A percentile compares a stretch with the other conserved stretches of the same genome.
These are phyloP conservation scores for Galaxea fascicularis DNA, from an alignment of 92 coral and sea anemone species.

Conservation along the genomic window DNA sequence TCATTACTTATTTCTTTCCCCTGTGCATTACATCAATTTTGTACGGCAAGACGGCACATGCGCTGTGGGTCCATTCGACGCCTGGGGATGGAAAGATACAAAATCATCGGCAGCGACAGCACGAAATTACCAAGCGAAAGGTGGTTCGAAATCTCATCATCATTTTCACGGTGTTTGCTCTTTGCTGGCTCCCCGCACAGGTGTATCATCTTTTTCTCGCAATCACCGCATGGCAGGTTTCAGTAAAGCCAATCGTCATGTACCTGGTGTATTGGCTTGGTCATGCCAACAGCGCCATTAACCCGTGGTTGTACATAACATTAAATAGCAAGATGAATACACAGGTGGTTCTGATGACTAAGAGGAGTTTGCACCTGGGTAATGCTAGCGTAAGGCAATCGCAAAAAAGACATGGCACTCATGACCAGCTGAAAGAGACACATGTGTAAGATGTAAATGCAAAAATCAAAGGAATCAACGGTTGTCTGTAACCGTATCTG, in stretches of 20 bases:
- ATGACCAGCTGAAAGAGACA: no score
- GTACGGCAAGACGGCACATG: constrained; percentile 53
- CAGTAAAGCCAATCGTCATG: constrained; percentile 31
- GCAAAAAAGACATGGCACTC: no score
- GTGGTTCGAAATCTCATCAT: constrained; percentile 65
- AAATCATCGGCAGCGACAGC: constrained; percentile 34
- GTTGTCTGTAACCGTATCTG: no score
- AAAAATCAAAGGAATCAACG: no score
- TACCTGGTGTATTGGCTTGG: constrained; percentile 50
- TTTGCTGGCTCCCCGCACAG: constrained; percentile 74
- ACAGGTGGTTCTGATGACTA: no score
- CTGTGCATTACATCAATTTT: constrained; percentile 46
- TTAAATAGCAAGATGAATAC: constrained; percentile 56
- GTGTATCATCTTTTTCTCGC: constrained; percentile 28
- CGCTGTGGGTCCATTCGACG: constrained; percentile 62
- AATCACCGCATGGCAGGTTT: background rate
- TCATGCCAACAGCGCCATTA: constrained; percentile 70
- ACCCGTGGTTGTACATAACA: constrained; percentile 67
- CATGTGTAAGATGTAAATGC: no score
- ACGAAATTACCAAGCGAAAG: constrained; percentile 39
- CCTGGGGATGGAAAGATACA: constrained; percentile 57
- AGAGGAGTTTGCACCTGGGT: no score
- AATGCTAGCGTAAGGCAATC: no score
- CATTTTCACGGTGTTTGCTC: constrained; percentile 57
- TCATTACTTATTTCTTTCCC: constrained; percentile 54